phyloP scores from a whole-genome alignment of 2,888 invertebrate species.

The Agrochola macilenta region DNA sequence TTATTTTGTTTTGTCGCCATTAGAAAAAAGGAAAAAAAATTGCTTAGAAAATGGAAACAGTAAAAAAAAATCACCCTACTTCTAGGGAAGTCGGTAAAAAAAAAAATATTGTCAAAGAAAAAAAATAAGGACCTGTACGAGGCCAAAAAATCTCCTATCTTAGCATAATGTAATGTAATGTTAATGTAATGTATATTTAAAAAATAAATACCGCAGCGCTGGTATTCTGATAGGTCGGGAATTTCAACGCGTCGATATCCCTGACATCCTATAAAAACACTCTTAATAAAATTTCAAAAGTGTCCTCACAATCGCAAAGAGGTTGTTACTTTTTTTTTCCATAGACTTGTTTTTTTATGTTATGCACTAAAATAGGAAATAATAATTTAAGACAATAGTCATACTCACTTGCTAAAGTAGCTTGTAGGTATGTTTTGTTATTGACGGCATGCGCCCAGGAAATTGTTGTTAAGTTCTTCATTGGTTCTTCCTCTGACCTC shows the following conservation, averaged over 20 bases:
- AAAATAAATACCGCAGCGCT: background rate
- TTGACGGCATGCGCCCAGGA: constrained; percentile 97
- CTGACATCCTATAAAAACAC: too few relatives aligned
- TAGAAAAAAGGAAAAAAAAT: background rate
- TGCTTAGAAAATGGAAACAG: background rate
- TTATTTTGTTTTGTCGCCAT: background rate
- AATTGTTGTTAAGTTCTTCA: constrained; percentile 93
- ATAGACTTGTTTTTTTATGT: background rate
- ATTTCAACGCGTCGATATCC: too few relatives aligned
- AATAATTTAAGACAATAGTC: background rate
- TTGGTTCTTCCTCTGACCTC: constrained; percentile 82
- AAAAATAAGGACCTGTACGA: background rate
- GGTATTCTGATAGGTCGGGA: too few relatives aligned
- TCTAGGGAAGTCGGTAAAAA: too few relatives aligned
- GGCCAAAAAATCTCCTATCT: background rate
- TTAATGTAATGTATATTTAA: too few relatives aligned
- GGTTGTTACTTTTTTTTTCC: background rate
- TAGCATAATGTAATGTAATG: too few relatives aligned
- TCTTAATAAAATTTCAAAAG: background rate
- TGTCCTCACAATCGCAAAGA: background rate
- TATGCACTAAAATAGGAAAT: background rate
- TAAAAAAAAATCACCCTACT: too few relatives aligned
- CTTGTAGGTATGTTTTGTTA: constrained; percentile 91
- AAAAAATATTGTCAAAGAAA: background rate
- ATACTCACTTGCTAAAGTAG: constrained; percentile 91